These are phyloP conservation scores for Nothobranchius kuhntae DNA, from an alignment of 2,113 vertebrate species.

Conservation along the genomic window DNA sequence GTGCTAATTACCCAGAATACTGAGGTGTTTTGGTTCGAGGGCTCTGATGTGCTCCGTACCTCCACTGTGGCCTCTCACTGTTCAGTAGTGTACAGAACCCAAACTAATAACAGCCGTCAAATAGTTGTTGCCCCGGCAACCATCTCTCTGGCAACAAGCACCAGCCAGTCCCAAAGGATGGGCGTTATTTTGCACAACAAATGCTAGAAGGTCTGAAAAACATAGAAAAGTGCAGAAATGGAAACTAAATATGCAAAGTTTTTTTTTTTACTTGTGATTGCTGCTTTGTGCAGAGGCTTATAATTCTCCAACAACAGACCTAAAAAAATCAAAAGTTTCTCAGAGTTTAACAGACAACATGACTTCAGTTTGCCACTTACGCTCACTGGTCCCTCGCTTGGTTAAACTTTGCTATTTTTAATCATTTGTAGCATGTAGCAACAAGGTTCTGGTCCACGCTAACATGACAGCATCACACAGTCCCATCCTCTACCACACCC, in stretches of 20 bases:
- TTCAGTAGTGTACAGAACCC: constrained; percentile 22
- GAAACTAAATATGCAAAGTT: constrained; percentile 20
- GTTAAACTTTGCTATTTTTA: no score
- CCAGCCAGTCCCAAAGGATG: constrained; percentile 32
- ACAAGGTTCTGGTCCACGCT: no score
- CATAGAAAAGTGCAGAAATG: constrained; percentile 27
- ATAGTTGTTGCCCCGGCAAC: constrained; percentile 84
- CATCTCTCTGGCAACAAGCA: constrained; percentile 69
- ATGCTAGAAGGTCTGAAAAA: constrained; percentile 6
- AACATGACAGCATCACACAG: neutral
- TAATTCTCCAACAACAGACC: no score
- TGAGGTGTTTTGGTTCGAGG: constrained; percentile 49
- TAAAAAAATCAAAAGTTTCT: no score
- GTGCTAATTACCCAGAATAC: constrained; percentile 65
- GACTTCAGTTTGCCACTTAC: no score
- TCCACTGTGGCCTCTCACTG: constrained; percentile 56
- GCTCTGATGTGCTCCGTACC: constrained; percentile 39
- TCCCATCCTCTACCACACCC: no score
- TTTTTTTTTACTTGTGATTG: neutral
- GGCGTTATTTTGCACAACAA: constrained; percentile 34
- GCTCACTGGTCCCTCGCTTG: no score
- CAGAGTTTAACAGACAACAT: no score
- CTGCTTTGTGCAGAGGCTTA: neutral
- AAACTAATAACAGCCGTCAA: constrained; percentile 79
- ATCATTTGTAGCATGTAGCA: no score